Evolutionary conservation across 2,888 invertebrate species (phyloP).

Genomic region (Harpalus rubripes): DNA sequence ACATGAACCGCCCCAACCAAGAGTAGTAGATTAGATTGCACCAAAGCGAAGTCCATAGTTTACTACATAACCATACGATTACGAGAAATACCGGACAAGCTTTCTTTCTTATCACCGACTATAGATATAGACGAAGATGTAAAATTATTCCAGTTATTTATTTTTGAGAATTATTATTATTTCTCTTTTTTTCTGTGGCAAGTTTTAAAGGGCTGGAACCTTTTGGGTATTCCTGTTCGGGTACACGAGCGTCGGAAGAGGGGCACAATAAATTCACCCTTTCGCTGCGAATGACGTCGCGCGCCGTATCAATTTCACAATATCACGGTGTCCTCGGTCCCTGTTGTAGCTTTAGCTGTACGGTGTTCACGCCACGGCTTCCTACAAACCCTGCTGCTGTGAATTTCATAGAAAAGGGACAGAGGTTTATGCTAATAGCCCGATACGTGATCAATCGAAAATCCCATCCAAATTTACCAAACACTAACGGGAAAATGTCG

Average conservation of each 20-base stretch:
- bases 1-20: too few species aligned
- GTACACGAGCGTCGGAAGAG: slow-evolving; percentile 52
- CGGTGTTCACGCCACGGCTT: background rate
- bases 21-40: too few species aligned
- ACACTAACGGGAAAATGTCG: background rate
- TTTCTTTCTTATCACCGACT: too few species aligned
- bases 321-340: slow-evolving; percentile 27
- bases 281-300: slow-evolving; percentile 57
- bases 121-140: too few species aligned
- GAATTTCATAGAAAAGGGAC: background rate
- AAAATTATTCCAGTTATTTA: too few species aligned
- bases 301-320: slow-evolving; percentile 53
- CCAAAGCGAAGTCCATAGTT: too few species aligned
- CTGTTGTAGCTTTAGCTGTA: background rate
- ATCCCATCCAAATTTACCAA: background rate
- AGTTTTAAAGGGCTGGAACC: background rate
- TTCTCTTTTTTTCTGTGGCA: background rate
- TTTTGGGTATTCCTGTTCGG: background rate
- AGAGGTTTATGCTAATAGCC: slow-evolving; percentile 4
- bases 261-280: slow-evolving; percentile 60
- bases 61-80: too few species aligned
- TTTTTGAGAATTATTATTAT: background rate
- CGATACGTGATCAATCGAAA: background rate
- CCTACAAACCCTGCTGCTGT: background rate
- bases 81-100: too few species aligned